Conservation (phyloP, 2,113 vertebrate genomes). For the Dasyurus viverrinus region DNA sequence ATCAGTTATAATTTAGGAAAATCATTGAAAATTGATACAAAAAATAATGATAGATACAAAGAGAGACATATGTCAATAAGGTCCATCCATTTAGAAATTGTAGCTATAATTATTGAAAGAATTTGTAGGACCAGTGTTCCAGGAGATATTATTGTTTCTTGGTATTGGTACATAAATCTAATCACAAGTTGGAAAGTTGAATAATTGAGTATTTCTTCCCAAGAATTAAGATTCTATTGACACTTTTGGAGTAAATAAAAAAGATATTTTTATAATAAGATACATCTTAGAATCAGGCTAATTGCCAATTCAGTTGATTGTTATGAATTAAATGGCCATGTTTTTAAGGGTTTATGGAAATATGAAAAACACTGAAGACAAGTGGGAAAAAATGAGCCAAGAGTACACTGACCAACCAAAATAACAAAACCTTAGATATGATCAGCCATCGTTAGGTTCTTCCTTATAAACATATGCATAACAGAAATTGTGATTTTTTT, state of each 20-base stretch:
- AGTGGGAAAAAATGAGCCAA: no score
- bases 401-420: no score
- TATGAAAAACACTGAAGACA: no score
- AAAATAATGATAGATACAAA: not conserved
- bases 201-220: not conserved
- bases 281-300: constrained; percentile 30
- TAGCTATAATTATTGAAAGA: constrained; percentile 6
- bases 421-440: no score
- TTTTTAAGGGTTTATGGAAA: no score
- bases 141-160: constrained; percentile 5
- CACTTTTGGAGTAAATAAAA: constrained; percentile 38
- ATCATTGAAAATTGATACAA: not conserved
- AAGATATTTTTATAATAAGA: not conserved
- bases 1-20: constrained; percentile 32
- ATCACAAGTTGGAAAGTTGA: not conserved
- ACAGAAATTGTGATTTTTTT: no score
- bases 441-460: no score
- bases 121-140: constrained; percentile 5
- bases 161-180: constrained; percentile 1
- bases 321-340: constrained; percentile 20
- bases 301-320: not conserved
- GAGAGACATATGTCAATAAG: not conserved
- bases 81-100: constrained; percentile 38
- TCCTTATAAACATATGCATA: no score
- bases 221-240: not conserved